Evolutionary conservation across 2,888 invertebrate genomes (phyloP).

Genomic region (Drosophila subsilvestris): DNA sequence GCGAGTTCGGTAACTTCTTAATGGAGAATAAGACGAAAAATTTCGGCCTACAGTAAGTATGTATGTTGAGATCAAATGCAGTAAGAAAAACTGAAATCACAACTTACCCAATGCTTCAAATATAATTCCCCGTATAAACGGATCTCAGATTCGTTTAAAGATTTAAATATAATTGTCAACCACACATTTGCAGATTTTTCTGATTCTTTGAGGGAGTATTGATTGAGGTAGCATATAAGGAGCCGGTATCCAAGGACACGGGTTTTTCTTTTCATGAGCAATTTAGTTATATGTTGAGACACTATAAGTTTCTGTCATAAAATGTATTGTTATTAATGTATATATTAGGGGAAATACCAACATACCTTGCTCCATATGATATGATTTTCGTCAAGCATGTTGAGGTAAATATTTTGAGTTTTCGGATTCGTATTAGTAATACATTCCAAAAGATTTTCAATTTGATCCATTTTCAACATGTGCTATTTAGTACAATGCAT

Average conservation of each 20-base stretch:
- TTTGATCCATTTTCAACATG: slow-evolving; percentile 50
- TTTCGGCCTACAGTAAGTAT: not conserved
- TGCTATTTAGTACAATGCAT: slow-evolving; percentile 11
- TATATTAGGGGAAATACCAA: not conserved
- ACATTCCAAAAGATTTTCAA: slow-evolving; percentile 31
- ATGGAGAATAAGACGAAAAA: too few relatives aligned
- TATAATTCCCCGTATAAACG: slow-evolving; percentile 50
- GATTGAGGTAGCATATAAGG: slow-evolving; percentile 35
- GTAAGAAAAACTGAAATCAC: not conserved
- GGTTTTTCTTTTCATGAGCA: slow-evolving; percentile 35
- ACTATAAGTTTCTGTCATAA: slow-evolving; percentile 11
- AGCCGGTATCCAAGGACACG: slow-evolving; percentile 51
- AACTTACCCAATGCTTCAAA: slow-evolving; percentile 51
- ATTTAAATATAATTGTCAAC: slow-evolving; percentile 39
- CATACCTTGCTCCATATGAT: not conserved
- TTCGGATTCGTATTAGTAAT: slow-evolving; percentile 18
- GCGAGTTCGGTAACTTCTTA: too few relatives aligned
- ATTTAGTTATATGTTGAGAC: slow-evolving; percentile 31
- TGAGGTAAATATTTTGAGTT: slow-evolving; percentile 33
- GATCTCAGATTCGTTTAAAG: slow-evolving; percentile 48
- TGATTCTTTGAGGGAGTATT: slow-evolving; percentile 19
- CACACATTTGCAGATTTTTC: slow-evolving; percentile 42
- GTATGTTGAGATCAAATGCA: not conserved
- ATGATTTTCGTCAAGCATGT: slow-evolving; percentile 20
- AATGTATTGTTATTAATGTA: not conserved